These are phyloP conservation scores for Paedocypris micromegethes DNA, from an alignment of 2,797 vertebrate species.

Conservation along the genomic window DNA sequence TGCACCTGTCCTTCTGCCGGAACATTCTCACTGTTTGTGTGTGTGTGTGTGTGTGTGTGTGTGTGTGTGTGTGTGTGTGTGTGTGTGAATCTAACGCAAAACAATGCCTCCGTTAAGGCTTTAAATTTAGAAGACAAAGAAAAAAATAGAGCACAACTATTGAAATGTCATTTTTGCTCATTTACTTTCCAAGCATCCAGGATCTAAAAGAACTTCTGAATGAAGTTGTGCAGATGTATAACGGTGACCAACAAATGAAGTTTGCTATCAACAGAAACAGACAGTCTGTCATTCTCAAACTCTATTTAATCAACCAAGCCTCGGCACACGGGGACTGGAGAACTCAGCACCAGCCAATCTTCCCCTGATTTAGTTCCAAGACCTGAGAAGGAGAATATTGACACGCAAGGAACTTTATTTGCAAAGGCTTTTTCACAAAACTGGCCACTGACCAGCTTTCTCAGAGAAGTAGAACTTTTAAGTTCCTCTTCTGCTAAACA, in stretches of 20 bases:
- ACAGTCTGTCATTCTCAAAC: constrained; percentile 8
- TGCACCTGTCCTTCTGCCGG: constrained; percentile 13
- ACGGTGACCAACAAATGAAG: neutral
- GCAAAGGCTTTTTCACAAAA: constrained; percentile 6
- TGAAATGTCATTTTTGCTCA: neutral
- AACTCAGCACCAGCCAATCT: constrained; percentile 20
- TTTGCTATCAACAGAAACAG: constrained; percentile 17
- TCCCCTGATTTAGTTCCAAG: constrained; percentile 7
- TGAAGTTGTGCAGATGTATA: neutral
- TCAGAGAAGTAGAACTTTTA: neutral
- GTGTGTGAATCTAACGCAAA: neutral
- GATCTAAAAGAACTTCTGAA: constrained; percentile 11
- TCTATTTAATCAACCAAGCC: constrained; percentile 20
- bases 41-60: too few relatives aligned
- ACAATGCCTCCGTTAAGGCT: neutral
- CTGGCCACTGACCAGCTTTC: constrained; percentile 14
- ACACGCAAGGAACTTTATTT: constrained; percentile 20
- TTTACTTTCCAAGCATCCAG: constrained; percentile 4
- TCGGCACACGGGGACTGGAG: constrained; percentile 10
- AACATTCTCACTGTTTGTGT: neutral
- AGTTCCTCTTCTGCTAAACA: neutral
- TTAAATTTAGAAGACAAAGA: neutral
- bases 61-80: neutral
- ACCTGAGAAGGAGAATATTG: constrained; percentile 22
- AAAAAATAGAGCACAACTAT: neutral